Evolutionary conservation across 2,888 invertebrate species (phyloP).

Genomic region (Dryobotodes eremita): DNA sequence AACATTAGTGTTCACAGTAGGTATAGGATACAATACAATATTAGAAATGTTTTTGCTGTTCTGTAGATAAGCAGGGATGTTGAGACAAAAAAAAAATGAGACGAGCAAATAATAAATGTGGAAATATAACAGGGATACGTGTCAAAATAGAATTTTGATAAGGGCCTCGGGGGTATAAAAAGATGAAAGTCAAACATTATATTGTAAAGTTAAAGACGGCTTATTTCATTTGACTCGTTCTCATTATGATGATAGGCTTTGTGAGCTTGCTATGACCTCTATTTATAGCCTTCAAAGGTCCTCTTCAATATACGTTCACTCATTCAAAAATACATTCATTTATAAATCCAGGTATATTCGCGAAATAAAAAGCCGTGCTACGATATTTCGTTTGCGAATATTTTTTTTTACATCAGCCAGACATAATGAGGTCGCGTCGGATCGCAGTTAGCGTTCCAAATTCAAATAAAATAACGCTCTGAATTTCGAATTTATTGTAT

Average conservation of each 20-base stretch:
- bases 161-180: neutral
- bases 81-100: neutral
- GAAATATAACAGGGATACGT: neutral
- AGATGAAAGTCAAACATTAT: neutral
- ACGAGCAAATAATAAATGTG: neutral
- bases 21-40: neutral
- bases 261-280: constrained; percentile 7
- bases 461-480: constrained; percentile 59
- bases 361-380: constrained; percentile 17
- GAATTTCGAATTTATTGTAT: constrained; percentile 28
- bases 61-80: neutral
- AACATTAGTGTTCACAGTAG: neutral
- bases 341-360: constrained; percentile 36
- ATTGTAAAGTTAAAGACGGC: neutral
- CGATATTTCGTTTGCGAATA: constrained; percentile 49
- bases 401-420: constrained; percentile 48
- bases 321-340: constrained; percentile 39
- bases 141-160: neutral
- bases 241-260: neutral
- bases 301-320: constrained; percentile 30
- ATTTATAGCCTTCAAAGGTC: constrained; percentile 8
- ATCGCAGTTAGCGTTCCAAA: constrained; percentile 58
- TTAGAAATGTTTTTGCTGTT: neutral
- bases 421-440: constrained; percentile 60
- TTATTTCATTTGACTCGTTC: neutral